A percentile compares a stretch with the other conserved stretches of the same genome.
phyloP scores from a whole-genome alignment of 2,888 invertebrate genomes.

The Sesia apiformis region DNA sequence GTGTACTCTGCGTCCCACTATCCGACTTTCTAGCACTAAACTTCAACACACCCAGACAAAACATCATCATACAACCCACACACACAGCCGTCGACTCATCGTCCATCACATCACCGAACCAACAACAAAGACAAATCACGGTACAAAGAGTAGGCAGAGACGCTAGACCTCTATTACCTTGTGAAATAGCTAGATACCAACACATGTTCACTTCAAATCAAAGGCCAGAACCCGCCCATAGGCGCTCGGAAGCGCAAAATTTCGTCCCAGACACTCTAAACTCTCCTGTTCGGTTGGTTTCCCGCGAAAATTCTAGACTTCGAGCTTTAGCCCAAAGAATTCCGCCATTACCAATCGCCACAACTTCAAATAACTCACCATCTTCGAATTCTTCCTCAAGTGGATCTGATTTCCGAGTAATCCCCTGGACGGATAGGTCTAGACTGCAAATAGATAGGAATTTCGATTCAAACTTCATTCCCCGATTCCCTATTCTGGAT shows the following conservation, averaged over 20 bases:
- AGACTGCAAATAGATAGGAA: slow-evolving; percentile 29
- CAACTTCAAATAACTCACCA: slow-evolving; percentile 15
- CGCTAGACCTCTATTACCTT: slow-evolving; percentile 65
- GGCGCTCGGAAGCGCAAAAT: slow-evolving; percentile 29
- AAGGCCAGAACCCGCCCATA: slow-evolving; percentile 15
- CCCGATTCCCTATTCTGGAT: slow-evolving; percentile 44
- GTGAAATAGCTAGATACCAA: slow-evolving; percentile 62
- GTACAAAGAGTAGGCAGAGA: slow-evolving; percentile 74
- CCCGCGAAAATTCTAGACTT: slow-evolving; percentile 40
- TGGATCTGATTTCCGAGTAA: slow-evolving; percentile 32
- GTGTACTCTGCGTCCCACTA: slow-evolving; percentile 57
- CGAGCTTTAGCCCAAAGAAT: slow-evolving; percentile 46
- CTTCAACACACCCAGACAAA: slow-evolving; percentile 28
- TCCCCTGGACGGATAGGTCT: slow-evolving; percentile 42
- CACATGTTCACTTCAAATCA: slow-evolving; percentile 51
- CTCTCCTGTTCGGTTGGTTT: slow-evolving; percentile 15
- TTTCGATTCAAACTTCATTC: slow-evolving; percentile 44
- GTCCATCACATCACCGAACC: slow-evolving; percentile 21
- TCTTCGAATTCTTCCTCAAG: slow-evolving; percentile 10
- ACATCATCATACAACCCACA: slow-evolving; percentile 32
- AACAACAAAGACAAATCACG: slow-evolving; percentile 60
- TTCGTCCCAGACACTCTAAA: slow-evolving; percentile 27
- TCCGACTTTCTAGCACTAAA: slow-evolving; percentile 55
- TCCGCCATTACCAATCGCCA: slow-evolving; percentile 36
- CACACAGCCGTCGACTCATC: slow-evolving; percentile 20